Evolutionary conservation across 2,888 invertebrate species (phyloP).

Genomic region (Nomada flava): DNA sequence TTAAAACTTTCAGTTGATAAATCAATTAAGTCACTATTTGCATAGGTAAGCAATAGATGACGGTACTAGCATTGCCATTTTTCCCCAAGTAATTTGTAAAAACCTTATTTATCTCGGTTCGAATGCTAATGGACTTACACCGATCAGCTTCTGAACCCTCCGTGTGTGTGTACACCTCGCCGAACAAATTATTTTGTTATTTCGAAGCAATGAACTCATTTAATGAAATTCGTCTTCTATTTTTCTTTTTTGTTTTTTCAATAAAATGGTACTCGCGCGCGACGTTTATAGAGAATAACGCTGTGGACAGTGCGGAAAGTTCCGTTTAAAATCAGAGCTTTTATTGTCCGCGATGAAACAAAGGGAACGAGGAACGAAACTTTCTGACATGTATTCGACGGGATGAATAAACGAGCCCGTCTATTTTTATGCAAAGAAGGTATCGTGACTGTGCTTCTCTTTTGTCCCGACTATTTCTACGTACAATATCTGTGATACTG

Average conservation of each 20-base stretch:
- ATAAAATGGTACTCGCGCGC: background rate
- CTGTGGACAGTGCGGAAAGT: constrained; percentile 20
- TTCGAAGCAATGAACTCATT: too few species aligned
- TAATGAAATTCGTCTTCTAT: too few species aligned
- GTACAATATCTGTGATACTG: constrained; percentile 79
- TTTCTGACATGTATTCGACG: constrained; percentile 52
- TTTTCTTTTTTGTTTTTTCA: background rate
- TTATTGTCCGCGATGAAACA: constrained; percentile 45
- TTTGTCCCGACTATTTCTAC: constrained; percentile 55
- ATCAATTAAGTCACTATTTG: too few species aligned
- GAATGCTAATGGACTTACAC: too few species aligned
- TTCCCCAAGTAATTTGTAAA: too few species aligned
- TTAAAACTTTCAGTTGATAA: too few species aligned
- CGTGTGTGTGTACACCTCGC: too few species aligned
- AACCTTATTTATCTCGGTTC: too few species aligned
- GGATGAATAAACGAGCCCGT: constrained; percentile 11
- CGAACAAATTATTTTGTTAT: too few species aligned
- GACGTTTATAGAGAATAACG: constrained; percentile 2
- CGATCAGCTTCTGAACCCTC: too few species aligned
- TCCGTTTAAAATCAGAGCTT: constrained; percentile 23
- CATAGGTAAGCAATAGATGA: too few species aligned
- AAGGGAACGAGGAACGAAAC: constrained; percentile 45
- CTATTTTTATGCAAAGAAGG: constrained; percentile 24
- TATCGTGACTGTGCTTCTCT: constrained; percentile 7
- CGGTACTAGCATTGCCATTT: too few species aligned